Evolutionary conservation across 1,140 invertebrate species (phyloP).

Genomic region (Aleiodes sp.): DNA sequence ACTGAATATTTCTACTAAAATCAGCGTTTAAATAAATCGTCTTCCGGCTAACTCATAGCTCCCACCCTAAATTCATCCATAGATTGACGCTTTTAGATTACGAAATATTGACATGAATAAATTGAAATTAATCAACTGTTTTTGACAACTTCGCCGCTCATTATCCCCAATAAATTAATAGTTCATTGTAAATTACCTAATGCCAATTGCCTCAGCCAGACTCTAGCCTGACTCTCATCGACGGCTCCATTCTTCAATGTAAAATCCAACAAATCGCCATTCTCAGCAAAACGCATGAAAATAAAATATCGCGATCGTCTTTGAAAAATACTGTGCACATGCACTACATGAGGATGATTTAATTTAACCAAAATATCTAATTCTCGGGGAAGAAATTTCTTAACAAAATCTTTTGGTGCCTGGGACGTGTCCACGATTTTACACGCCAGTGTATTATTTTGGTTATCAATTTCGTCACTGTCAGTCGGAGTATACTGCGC

Average conservation of each 20-base stretch:
- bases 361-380: constrained; percentile 75
- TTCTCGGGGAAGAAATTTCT: constrained; percentile 80
- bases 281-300: constrained; percentile 75
- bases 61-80: too few relatives aligned
- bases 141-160: too few relatives aligned
- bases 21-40: too few relatives aligned
- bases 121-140: too few relatives aligned
- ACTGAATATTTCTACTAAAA: too few relatives aligned
- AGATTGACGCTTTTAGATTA: too few relatives aligned
- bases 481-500: constrained; percentile 68
- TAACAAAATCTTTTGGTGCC: constrained; percentile 76
- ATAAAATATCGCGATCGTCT: constrained; percentile 73
- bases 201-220: constrained; percentile 77
- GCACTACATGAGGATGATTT: constrained; percentile 77
- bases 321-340: constrained; percentile 76
- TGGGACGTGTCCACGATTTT: constrained; percentile 79
- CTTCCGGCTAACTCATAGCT: too few relatives aligned
- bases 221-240: constrained; percentile 70
- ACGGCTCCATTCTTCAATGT: constrained; percentile 71
- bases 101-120: too few relatives aligned
- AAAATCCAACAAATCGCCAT: constrained; percentile 75
- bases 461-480: constrained; percentile 44
- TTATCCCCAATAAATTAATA: too few relatives aligned
- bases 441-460: constrained; percentile 68
- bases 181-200: too few relatives aligned